These are phyloP conservation scores for Alitta virens DNA, from an alignment of 2,888 invertebrate species.

Conservation along the genomic window DNA sequence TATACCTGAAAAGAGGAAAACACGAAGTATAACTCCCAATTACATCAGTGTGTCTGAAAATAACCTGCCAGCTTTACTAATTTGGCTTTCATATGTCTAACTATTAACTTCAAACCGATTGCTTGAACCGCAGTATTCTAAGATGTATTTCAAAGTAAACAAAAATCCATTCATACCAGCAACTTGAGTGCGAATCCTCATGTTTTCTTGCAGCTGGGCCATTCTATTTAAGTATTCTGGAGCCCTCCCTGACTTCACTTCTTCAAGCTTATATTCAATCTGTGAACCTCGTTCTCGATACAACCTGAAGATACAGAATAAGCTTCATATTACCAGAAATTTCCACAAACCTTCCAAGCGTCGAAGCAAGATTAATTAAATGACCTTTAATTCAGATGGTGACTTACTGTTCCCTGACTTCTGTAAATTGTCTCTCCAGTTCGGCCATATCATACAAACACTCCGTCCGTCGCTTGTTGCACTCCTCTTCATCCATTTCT, in stretches of 20 bases:
- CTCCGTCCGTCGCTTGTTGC: constrained; percentile 78
- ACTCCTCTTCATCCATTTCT: constrained; percentile 91
- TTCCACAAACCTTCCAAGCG: too few species aligned
- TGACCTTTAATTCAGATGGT: too few species aligned
- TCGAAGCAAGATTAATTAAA: too few species aligned
- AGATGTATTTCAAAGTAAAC: too few species aligned
- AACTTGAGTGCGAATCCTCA: constrained; percentile 83
- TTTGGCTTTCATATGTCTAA: too few species aligned
- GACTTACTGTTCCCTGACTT: constrained; percentile 79
- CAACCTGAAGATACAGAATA: constrained; percentile 56
- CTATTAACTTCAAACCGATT: too few species aligned
- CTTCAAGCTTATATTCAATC: constrained; percentile 80
- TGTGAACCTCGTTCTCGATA: constrained; percentile 81
- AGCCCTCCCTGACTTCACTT: constrained; percentile 81
- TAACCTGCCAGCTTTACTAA: too few species aligned
- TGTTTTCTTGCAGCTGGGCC: constrained; percentile 81
- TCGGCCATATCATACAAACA: constrained; percentile 83
- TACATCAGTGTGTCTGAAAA: too few species aligned
- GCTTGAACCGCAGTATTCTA: too few species aligned
- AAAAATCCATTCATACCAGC: constrained; percentile 74
- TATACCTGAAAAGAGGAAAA: constrained; percentile 58
- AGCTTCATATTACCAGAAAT: too few species aligned
- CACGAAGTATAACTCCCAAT: too few species aligned
- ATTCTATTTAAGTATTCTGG: constrained; percentile 85
- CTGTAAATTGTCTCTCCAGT: constrained; percentile 82